These are phyloP conservation scores for Tenebrosternarchus preto DNA, from an alignment of 2,113 vertebrate species.

Conservation along the genomic window DNA sequence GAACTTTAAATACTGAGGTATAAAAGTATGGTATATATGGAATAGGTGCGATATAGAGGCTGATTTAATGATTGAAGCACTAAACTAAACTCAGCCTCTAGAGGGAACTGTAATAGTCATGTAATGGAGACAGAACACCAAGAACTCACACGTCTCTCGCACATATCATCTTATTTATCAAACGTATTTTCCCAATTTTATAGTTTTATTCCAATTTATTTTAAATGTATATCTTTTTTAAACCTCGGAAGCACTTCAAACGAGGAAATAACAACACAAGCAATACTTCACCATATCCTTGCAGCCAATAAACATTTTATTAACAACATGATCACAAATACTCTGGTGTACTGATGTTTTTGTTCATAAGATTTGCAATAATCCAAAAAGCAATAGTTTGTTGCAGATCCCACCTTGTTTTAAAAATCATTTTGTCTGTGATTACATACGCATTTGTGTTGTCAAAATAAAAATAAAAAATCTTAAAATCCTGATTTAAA, in stretches of 20 bases:
- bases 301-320: slow-evolving; percentile 95
- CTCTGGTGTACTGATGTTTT: slow-evolving; percentile 74
- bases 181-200: slow-evolving; percentile 66
- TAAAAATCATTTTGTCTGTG: slow-evolving; percentile 62
- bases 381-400: slow-evolving; percentile 70
- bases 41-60: too few species aligned
- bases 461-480: slow-evolving; percentile 70
- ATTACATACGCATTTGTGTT: slow-evolving; percentile 74
- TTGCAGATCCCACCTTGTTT: slow-evolving; percentile 68
- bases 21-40: too few species aligned
- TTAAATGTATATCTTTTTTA: slow-evolving; percentile 56
- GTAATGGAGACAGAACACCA: too few species aligned
- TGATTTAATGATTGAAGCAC: too few species aligned
- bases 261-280: slow-evolving; percentile 68
- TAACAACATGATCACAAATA: slow-evolving; percentile 92
- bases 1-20: too few species aligned
- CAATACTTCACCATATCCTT: slow-evolving; percentile 72
- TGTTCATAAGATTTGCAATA: slow-evolving; percentile 73
- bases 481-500: slow-evolving; percentile 44
- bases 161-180: slow-evolving; percentile 58
- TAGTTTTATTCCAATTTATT: slow-evolving; percentile 77
- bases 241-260: slow-evolving; percentile 79
- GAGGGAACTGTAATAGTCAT: neutral
- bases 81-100: too few species aligned
- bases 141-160: neutral